A percentile compares a stretch with the other conserved stretches of the same genome.
Evolutionary conservation across 2,888 invertebrate species (phyloP).

Genomic region (Brachynemurus nebulosus): DNA sequence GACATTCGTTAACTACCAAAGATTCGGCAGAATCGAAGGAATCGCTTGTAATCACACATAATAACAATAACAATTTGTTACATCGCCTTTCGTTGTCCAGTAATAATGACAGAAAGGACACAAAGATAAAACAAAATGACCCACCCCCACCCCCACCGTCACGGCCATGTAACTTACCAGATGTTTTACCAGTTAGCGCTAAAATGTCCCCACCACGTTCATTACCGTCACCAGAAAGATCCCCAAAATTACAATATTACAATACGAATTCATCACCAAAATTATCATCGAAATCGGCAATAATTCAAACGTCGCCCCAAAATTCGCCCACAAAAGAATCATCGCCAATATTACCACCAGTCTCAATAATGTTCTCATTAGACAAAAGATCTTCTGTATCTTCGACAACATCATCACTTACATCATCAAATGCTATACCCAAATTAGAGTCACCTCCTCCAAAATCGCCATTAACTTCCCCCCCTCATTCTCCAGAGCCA

Average conservation of each 20-base stretch:
- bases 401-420: slow-evolving; percentile 1
- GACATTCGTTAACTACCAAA: slow-evolving; percentile 17
- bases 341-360: not conserved
- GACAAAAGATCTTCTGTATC: not conserved
- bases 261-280: not conserved
- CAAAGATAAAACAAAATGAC: slow-evolving; percentile 20
- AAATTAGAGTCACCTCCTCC: not conserved
- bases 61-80: slow-evolving; percentile 24
- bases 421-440: not conserved
- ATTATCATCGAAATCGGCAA: slow-evolving; percentile 4
- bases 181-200: slow-evolving; percentile 40
- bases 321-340: slow-evolving; percentile 15
- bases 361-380: not conserved
- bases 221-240: slow-evolving; percentile 2
- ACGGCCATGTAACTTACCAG: slow-evolving; percentile 32
- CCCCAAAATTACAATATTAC: slow-evolving; percentile 3
- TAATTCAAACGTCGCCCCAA: slow-evolving; percentile 24
- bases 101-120: slow-evolving; percentile 25
- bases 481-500: not conserved
- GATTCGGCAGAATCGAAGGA: slow-evolving; percentile 1
- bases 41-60: slow-evolving; percentile 18
- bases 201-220: slow-evolving; percentile 28
- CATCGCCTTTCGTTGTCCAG: slow-evolving; percentile 28
- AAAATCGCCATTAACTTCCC: not conserved
- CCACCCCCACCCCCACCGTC: slow-evolving; percentile 18